A percentile compares a stretch with the other conserved stretches of the same genome.
Conservation (phyloP, 2,797 vertebrate species). For the Scleropages formosus region DNA sequence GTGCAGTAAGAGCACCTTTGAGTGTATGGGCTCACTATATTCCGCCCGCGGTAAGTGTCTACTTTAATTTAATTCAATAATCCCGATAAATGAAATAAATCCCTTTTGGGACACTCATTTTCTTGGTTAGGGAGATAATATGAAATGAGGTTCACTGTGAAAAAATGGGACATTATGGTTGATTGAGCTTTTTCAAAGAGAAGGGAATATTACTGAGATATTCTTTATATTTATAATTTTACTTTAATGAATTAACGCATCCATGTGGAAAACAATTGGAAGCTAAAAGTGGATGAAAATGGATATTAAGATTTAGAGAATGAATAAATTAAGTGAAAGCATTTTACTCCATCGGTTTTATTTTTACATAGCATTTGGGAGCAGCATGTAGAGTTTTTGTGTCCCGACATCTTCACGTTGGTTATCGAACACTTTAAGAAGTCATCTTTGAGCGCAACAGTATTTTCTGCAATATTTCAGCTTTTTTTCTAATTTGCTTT, state of each 20-base stretch:
- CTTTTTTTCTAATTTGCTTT: too few species aligned
- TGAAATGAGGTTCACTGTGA: constrained; percentile 80
- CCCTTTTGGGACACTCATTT: constrained; percentile 79
- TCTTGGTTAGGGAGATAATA: constrained; percentile 79
- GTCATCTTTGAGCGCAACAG: too few species aligned
- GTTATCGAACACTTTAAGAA: too few species aligned
- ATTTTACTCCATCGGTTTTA: constrained; percentile 67
- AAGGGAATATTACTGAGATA: constrained; percentile 80
- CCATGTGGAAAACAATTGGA: constrained; percentile 83
- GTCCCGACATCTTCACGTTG: not conserved
- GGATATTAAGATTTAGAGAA: constrained; percentile 72
- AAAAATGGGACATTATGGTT: constrained; percentile 84
- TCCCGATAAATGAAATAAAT: constrained; percentile 85
- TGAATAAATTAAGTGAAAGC: constrained; percentile 67
- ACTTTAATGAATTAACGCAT: constrained; percentile 81
- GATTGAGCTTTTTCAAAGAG: constrained; percentile 84
- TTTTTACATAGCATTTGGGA: not conserved
- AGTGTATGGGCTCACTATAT: constrained; percentile 71
- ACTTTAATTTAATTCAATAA: constrained; percentile 87
- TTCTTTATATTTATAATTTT: constrained; percentile 85
- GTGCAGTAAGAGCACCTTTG: constrained; percentile 65
- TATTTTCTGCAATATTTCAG: too few species aligned
- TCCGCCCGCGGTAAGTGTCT: constrained; percentile 74
- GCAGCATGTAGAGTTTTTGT: constrained; percentile 14
- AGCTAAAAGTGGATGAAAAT: constrained; percentile 66